phyloP scores from a whole-genome alignment of 2,888 invertebrate genomes.

The Athripsodes cinereus region DNA sequence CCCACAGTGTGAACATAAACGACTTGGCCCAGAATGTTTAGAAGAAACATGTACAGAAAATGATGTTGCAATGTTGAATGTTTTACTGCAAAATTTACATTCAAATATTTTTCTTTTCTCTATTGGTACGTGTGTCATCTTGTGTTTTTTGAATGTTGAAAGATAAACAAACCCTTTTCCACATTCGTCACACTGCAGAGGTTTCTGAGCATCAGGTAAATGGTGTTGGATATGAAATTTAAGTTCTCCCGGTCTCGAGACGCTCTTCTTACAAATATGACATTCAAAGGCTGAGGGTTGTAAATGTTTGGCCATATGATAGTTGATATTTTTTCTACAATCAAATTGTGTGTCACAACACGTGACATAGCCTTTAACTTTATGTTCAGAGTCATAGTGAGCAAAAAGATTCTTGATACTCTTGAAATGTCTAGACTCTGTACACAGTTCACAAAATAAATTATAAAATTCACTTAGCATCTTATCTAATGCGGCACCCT shows the following conservation, averaged over 20 bases:
- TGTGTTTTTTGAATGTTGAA: constrained; percentile 9
- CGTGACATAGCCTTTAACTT: background rate
- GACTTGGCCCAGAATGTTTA: constrained; percentile 12
- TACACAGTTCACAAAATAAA: constrained; percentile 1
- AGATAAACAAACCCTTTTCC: constrained; percentile 6
- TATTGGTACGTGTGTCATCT: constrained; percentile 12
- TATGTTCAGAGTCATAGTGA: constrained; percentile 2
- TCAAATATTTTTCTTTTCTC: constrained; percentile 12
- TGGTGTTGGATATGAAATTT: constrained; percentile 5
- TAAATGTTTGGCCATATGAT: constrained; percentile 7
- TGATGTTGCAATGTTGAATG: constrained; percentile 3
- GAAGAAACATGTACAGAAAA: constrained; percentile 5
- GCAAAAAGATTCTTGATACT: background rate
- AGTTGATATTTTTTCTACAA: constrained; percentile 5
- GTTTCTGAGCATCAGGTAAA: constrained; percentile 3
- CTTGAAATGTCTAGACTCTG: background rate
- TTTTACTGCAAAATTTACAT: constrained; percentile 8
- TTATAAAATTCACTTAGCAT: constrained; percentile 5
- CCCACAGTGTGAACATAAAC: constrained; percentile 30
- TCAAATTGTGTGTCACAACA: constrained; percentile 1
- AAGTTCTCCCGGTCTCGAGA: constrained; percentile 1
- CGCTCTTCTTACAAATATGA: constrained; percentile 6
- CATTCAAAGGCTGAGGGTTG: constrained; percentile 5
- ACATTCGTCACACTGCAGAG: constrained; percentile 6
- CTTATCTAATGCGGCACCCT: background rate